Evolutionary conservation across 2,797 vertebrate genomes (phyloP).

Genomic region (Artibeus lituratus): DNA sequence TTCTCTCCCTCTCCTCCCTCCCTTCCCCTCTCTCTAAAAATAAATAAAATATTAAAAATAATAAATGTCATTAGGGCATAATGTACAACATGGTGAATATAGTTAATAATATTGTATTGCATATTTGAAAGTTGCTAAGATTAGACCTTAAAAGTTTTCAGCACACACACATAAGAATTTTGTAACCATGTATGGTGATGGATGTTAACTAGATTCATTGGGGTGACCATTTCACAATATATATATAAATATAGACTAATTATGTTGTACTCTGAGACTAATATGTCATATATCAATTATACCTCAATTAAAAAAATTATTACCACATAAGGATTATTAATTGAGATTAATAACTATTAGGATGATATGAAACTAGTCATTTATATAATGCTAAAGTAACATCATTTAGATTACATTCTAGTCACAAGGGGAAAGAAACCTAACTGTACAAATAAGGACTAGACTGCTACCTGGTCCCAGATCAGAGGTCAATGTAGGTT

Average conservation of each 20-base stretch:
- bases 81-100: not conserved
- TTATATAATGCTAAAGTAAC: slow-evolving; percentile 3
- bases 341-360: not conserved
- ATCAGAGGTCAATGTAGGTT: not conserved
- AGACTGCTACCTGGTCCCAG: not conserved
- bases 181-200: not conserved
- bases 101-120: not conserved
- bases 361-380: not conserved
- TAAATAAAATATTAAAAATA: not conserved
- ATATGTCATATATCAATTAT: not conserved
- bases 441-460: not conserved
- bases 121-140: not conserved
- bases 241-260: not conserved
- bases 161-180: not conserved
- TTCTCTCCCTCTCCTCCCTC: too few relatives aligned
- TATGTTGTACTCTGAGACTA: not conserved
- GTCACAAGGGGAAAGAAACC: not conserved
- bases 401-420: slow-evolving; percentile 31
- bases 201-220: not conserved
- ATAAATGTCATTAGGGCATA: not conserved
- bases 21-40: too few relatives aligned
- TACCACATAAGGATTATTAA: not conserved
- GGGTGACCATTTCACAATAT: not conserved
- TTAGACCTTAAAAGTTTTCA: not conserved
- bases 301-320: not conserved